A percentile compares a stretch with the other conserved stretches of the same genome.
Evolutionary conservation across 2,797 vertebrate species (phyloP).

Genomic region (Natrix natrix): DNA sequence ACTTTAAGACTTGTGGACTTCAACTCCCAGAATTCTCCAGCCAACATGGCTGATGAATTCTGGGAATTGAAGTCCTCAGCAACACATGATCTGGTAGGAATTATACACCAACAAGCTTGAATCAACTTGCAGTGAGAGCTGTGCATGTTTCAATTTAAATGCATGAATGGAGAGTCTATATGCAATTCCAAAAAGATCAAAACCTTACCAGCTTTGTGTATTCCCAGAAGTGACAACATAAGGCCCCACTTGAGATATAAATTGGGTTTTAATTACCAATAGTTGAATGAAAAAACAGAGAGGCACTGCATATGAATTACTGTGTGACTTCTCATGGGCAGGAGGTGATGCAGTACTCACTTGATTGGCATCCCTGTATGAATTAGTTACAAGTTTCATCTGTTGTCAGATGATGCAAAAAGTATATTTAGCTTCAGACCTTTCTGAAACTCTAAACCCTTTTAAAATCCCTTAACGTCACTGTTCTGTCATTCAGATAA

Average conservation of each 20-base stretch:
- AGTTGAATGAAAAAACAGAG: neutral
- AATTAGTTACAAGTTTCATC: neutral
- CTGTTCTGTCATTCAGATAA: neutral
- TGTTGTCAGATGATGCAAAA: neutral
- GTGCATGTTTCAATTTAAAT: neutral
- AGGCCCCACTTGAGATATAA: neutral
- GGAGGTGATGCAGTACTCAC: neutral
- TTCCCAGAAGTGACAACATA: neutral
- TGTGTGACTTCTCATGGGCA: neutral
- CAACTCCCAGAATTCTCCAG: neutral
- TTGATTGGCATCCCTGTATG: neutral
- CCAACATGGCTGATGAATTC: neutral
- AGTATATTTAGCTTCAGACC: neutral
- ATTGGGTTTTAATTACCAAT: neutral
- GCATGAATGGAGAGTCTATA: neutral
- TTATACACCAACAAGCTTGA: neutral
- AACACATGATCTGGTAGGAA: neutral
- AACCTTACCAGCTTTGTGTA: neutral
- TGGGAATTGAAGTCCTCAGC: neutral
- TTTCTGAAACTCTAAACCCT: neutral
- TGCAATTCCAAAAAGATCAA: neutral
- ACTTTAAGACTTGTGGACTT: neutral
- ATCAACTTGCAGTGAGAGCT: neutral
- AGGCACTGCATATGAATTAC: neutral
- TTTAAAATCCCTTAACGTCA: neutral